Evolutionary conservation across 2,113 vertebrate genomes (phyloP), one percentile per base, ranked within the genome.

Genomic region (Sylvilagus bachmani): DNA sequence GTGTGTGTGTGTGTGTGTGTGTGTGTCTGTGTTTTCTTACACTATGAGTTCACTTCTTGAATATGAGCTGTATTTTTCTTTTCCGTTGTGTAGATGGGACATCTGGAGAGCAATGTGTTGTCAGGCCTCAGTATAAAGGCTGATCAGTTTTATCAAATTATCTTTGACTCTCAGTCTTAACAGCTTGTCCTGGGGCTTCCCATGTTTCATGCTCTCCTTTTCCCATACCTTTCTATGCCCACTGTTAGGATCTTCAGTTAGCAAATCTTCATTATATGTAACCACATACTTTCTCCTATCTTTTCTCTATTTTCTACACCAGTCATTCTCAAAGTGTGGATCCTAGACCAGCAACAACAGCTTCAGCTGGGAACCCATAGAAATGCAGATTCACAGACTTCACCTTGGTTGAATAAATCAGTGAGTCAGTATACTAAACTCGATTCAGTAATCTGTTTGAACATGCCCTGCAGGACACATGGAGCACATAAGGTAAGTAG

Each of bases 21-120:
- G 13, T 33, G 14, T 71, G 44, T 49, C 27, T 89, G 38, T 94
- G 71, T 86, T 95, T 81, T 61, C 17, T 87, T 82, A 93, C 11
- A 70, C 10, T 16, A 70, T 79, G 90, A 96, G 88, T 95, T 94
- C 61, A 73, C 71, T 49, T 83, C 62, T 78, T 91, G 93, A 8
- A 84, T 58, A 70, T 51, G 27, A 73, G 11, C 44, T 5, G 38
- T 6, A 89, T 93, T 96, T 84, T 97, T 81, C 11, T 51, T 44
- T 25, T 93, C 11, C 44, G 1, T 36, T n/a, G 85, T 89, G 4
- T n/a, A 82, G 85, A 86, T 77, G 82, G 55, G 6, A 58, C 6
- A 77, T 75, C 38, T 53, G 67, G 62, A 70, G 29, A 84, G 12
- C 55, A 75, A 25, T 62, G 4, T 25, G 7, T 4, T 51, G 11